Evolutionary conservation across 2,888 invertebrate genomes (phyloP), one percentile per base, ranked within the genome.

Genomic region (Diarsia mendica): DNA sequence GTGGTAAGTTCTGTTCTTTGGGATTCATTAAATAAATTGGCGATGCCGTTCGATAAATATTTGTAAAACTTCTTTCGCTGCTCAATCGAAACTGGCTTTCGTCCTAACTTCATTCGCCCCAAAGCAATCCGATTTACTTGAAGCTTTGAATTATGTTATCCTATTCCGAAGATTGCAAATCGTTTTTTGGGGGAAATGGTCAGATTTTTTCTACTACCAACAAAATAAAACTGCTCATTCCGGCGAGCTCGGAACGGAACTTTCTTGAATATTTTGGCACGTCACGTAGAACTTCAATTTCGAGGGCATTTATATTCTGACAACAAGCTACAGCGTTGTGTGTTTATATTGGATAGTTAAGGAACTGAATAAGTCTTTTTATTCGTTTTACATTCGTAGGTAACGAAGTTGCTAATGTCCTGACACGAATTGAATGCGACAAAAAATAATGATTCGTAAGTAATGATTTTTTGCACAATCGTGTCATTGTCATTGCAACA

Each of bases 141-240:
- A 79, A 81, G 69, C 74, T 81, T 70, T 75, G 79, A 85, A 86
- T 86, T 76, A 81, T 79, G 75, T 86, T 86, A 81, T 81, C 72
- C 74, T 72, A 77, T 86, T 79, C 71, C 61, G 66, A 64, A 79
- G 68, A 79, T 75, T 75, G 63, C 75, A 80, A 86, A 81, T 77
- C 71, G 63, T 74, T 80, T 79, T 79, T 80, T 67, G 65, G 49
- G 53, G 8, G 51, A 72, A 73, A 75, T 70, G 65, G 74, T 75
- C 67, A 67, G 72, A 65, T 53, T 75, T 76, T 75, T 76, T 58
- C 72, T 72, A 66, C 67, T 68, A 67, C 65, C n/a, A 58, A 58
- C 51, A 66, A 60, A 75, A 84, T 67, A 72, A 72, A 80, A 84
- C 49, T 80, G 67, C 55, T 67, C 58, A 39, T 83, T 77, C 18